phyloP scores from a whole-genome alignment of 2,113 vertebrate genomes.

The Pelobates fuscus region DNA sequence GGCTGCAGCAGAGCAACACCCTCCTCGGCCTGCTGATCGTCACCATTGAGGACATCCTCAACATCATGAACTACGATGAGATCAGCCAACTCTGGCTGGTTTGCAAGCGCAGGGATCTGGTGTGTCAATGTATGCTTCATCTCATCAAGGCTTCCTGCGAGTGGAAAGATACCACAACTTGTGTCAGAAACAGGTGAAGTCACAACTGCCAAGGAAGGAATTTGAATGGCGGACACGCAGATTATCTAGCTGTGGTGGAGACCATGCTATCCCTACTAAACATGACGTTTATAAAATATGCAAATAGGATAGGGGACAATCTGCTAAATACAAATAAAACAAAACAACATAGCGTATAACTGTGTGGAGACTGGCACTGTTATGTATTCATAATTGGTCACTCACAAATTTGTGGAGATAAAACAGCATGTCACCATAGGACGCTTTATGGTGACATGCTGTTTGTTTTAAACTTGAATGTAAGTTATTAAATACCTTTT shows the following conservation, averaged over 20 bases:
- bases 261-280: constrained; percentile 93
- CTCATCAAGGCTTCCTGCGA: constrained; percentile 97
- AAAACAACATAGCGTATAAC: no score
- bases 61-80: constrained; percentile 93
- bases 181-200: constrained; percentile 98
- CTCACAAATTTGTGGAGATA: no score
- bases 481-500: no score
- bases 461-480: no score
- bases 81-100: constrained; percentile 95
- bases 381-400: no score
- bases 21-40: constrained; percentile 91
- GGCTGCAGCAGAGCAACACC: constrained; percentile 88
- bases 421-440: no score
- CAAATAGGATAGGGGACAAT: no score
- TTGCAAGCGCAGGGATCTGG: constrained; percentile 96
- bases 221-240: constrained; percentile 93
- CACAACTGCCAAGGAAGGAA: constrained; percentile 95
- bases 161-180: constrained; percentile 96
- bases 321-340: no score
- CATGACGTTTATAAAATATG: constrained; percentile 99
- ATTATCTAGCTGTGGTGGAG: constrained; percentile 96
- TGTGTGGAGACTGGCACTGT: no score
- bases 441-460: no score
- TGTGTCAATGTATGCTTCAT: constrained; percentile 94
- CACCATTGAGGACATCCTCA: constrained; percentile 89